Evolutionary conservation across 2,113 vertebrate genomes (phyloP), one percentile per base, ranked within the genome.

Genomic region (Rhinichthys klamathensis): DNA sequence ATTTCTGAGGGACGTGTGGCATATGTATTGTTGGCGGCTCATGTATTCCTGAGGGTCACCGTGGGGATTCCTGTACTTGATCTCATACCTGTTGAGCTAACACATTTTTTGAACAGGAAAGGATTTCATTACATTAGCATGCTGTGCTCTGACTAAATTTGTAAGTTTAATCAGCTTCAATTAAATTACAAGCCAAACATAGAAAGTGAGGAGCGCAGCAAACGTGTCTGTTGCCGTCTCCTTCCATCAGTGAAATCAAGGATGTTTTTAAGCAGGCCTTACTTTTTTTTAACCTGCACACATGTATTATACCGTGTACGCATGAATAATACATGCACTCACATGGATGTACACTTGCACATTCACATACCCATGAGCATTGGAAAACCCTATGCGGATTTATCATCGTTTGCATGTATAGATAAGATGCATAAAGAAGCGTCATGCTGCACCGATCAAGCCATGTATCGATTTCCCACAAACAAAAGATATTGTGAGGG

Each of bases 161-260:
- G 84, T 90, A 86, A 83, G 84, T 90, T 91, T 90, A 90, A 90
- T 91, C 82, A 89, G 80, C 88, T 35, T 63, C 84, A 89, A 89
- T 90, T 86, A 85, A 86, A 89, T 91, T 85, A 90, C 73, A 87
- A 74, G 58, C 41, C 74, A 76, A 88, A 84, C 82, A 87, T 54
- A 73, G 73, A 82, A 70, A 58, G 76, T 79, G 80, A 81, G 60
- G 83, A 87, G 76, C 27, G 81, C 80, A 67, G 67, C 78, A 75
- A 51, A 81, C 81, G 84, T 23, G 73, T 77, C 78, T 27, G 49
- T 67, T 38, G 41, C 82, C 51, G 51, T 75, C 65, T 41, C 54
- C 74, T 80, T 88, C 86, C 82, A 84, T 80, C 75, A 76, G 86
- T 75, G 60, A 86, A 87, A 87, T 88, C 58, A 89, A 87, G 78